These are phyloP conservation scores for Hemicrepidius hirtus DNA, from an alignment of 2,888 invertebrate genomes.

Conservation along the genomic window DNA sequence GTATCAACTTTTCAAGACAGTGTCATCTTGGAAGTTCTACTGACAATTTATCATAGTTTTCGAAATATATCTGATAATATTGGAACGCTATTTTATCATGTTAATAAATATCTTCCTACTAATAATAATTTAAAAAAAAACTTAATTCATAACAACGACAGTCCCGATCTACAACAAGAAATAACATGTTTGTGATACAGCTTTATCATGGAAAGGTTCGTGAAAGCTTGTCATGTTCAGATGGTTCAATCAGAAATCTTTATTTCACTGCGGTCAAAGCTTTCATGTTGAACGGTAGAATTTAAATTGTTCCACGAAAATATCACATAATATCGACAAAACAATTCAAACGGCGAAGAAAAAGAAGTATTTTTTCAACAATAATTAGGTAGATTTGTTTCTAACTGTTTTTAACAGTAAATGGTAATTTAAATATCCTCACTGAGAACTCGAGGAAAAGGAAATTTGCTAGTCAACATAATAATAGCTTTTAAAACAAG, in stretches of 20 bases:
- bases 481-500: no score
- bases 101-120: no score
- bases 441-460: no score
- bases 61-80: no score
- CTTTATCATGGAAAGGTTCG: not conserved
- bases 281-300: not conserved
- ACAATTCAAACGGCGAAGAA: not conserved
- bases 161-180: no score
- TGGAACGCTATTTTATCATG: no score
- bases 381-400: no score
- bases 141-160: no score
- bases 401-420: no score
- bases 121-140: no score
- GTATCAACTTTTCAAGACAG: not conserved
- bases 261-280: conserved; percentile 16
- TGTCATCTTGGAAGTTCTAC: not conserved
- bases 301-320: conserved; percentile 17
- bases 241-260: conserved; percentile 25
- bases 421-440: no score
- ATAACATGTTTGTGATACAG: not conserved
- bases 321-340: not conserved
- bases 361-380: not conserved
- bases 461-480: no score
- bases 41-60: not conserved
- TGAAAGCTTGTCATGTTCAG: conserved; percentile 24